Evolutionary conservation across 2,888 invertebrate genomes (phyloP).

Genomic region (Pseudoips prasinana): DNA sequence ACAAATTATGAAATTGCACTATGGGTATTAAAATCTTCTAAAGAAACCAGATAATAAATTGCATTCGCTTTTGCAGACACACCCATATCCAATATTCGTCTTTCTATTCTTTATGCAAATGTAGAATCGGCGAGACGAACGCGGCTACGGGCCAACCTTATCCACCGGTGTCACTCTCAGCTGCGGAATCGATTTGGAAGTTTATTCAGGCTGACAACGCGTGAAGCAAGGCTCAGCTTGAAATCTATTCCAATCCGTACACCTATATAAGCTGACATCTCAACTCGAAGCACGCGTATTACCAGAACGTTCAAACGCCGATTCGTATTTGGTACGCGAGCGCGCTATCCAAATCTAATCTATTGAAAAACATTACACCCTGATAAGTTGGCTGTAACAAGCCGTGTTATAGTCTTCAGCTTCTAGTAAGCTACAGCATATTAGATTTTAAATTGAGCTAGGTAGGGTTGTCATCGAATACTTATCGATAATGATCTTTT

Average conservation of each 20-base stretch:
- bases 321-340: slow-evolving; percentile 43
- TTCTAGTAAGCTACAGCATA: too few species aligned
- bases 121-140: slow-evolving; percentile 49
- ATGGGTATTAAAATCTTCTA: too few species aligned
- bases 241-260: slow-evolving; percentile 60
- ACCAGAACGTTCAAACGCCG: slow-evolving; percentile 36
- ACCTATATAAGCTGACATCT: slow-evolving; percentile 41
- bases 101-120: slow-evolving; percentile 76
- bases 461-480: too few species aligned
- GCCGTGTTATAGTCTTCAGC: slow-evolving; percentile 1
- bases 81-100: slow-evolving; percentile 50
- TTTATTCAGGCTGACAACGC: slow-evolving; percentile 79
- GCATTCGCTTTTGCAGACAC: slow-evolving; percentile 29
- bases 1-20: too few species aligned
- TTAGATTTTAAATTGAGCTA: too few species aligned
- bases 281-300: slow-evolving; percentile 35
- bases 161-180: slow-evolving; percentile 76
- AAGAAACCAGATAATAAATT: slow-evolving; percentile 23
- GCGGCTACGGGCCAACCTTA: slow-evolving; percentile 49
- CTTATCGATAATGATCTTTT: too few species aligned
- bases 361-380: slow-evolving; percentile 48
- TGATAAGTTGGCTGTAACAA: slow-evolving; percentile 32
- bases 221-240: slow-evolving; percentile 61
- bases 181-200: slow-evolving; percentile 78
- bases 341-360: slow-evolving; percentile 41